A percentile compares a stretch with the other conserved stretches of the same genome.
Evolutionary conservation across 2,797 vertebrate genomes (phyloP).

Genomic region (Garrulus glandarius): DNA sequence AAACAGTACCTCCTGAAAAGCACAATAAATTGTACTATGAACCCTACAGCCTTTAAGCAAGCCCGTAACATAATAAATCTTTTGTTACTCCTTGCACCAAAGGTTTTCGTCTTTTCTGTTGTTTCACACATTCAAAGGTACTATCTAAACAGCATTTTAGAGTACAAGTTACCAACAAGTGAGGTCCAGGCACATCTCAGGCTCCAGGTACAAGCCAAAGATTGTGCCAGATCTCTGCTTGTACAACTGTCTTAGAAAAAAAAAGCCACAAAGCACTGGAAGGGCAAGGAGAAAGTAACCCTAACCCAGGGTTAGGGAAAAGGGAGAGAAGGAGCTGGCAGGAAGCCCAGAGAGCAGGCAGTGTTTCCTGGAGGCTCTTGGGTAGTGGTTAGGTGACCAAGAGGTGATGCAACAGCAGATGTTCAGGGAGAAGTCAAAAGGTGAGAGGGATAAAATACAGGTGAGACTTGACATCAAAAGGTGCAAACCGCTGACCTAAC

Average conservation of each 20-base stretch:
- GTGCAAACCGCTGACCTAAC: not conserved
- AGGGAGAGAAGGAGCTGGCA: not conserved
- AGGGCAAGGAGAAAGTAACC: not conserved
- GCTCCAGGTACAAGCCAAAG: not conserved
- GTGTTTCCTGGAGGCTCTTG: not conserved
- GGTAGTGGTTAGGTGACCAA: not conserved
- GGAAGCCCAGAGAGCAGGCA: not conserved
- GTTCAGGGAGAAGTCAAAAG: not conserved
- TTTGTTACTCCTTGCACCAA: not conserved
- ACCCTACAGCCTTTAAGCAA: slow-evolving; percentile 21
- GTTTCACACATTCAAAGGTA: not conserved
- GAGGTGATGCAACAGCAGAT: not conserved
- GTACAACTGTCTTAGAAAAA: not conserved
- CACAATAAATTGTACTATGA: not conserved
- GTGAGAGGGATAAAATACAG: not conserved
- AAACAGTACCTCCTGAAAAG: not conserved
- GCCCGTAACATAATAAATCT: not conserved
- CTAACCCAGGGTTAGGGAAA: not conserved
- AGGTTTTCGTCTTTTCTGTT: not conserved
- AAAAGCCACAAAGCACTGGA: not conserved
- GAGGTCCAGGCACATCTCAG: not conserved
- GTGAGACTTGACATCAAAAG: not conserved
- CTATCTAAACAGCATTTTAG: not conserved
- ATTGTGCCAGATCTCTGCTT: not conserved
- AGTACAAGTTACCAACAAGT: not conserved